Percentiles rank a stretch among this genome's conserved stretches.
phyloP scores from a whole-genome alignment of 2,797 vertebrate species.

The Anniella stebbinsi region DNA sequence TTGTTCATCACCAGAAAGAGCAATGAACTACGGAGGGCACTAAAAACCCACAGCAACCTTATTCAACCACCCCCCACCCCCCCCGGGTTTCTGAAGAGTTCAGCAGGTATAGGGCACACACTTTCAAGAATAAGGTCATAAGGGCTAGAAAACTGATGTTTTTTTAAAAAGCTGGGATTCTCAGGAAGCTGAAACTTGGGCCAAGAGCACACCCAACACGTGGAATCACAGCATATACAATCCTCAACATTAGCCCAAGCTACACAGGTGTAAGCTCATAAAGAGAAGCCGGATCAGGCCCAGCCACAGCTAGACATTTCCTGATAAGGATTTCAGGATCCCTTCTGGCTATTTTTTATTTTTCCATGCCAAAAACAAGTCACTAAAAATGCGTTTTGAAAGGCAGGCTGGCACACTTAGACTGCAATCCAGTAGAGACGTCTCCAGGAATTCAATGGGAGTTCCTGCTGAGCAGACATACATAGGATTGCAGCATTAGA shows the following conservation, averaged over 20 bases:
- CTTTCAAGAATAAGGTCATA: not conserved
- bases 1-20: not conserved
- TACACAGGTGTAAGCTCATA: not conserved
- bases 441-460: not conserved
- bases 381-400: accelerated
- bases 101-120: not conserved
- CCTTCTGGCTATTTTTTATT: not conserved
- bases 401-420: not conserved
- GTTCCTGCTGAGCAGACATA: not conserved
- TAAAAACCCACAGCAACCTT: not conserved
- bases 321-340: not conserved
- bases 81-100: not conserved
- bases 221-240: not conserved
- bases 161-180: not conserved
- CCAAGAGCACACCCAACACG: not conserved
- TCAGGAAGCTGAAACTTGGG: too few species aligned
- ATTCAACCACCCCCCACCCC: not conserved
- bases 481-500: not conserved
- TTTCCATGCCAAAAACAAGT: not conserved
- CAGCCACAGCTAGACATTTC: not conserved
- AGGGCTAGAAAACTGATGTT: not conserved
- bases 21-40: not conserved
- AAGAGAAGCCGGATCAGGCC: not conserved
- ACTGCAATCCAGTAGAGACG: not conserved
- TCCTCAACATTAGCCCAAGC: not conserved